phyloP scores from a whole-genome alignment of 2,113 vertebrate genomes.

The Vidua macroura region DNA sequence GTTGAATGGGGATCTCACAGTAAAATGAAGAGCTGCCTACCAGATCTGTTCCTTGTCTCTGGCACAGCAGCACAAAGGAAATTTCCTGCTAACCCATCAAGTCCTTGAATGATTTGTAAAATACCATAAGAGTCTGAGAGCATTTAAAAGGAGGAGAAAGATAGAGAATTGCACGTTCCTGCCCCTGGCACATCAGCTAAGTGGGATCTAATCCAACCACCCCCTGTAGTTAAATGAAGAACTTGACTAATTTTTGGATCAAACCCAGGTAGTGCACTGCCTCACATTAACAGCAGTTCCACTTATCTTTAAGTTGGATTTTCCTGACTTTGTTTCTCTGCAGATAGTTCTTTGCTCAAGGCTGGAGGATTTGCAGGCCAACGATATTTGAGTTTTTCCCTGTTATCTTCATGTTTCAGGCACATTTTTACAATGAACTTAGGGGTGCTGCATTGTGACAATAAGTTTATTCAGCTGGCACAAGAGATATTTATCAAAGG shows the following conservation, averaged over 20 bases:
- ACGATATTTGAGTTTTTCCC: background rate
- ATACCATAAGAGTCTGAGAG: conserved; percentile 16
- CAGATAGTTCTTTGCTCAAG: background rate
- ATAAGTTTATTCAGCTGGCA: background rate
- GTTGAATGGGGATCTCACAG: conserved; percentile 1
- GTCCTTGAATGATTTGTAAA: conserved; percentile 52
- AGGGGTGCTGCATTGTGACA: background rate
- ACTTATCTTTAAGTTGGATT: conserved; percentile 31
- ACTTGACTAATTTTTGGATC: conserved; percentile 64
- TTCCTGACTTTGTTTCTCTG: conserved; percentile 21
- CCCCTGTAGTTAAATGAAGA: conserved; percentile 59
- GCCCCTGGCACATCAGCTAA: conserved; percentile 38
- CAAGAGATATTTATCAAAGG: background rate
- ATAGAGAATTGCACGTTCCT: conserved; percentile 47
- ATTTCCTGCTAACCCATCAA: conserved; percentile 51
- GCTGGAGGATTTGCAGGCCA: background rate
- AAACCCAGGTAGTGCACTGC: conserved; percentile 45
- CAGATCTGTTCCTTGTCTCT: background rate
- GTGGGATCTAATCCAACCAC: conserved; percentile 59
- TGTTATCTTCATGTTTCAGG: background rate
- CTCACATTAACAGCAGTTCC: conserved; percentile 18
- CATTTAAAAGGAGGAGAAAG: conserved; percentile 44
- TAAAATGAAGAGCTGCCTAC: conserved; percentile 42
- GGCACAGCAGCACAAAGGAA: conserved; percentile 44
- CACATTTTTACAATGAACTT: background rate